These are phyloP conservation scores for Bilobella aurantiaca DNA, from an alignment of 1,140 invertebrate species.

Conservation along the genomic window DNA sequence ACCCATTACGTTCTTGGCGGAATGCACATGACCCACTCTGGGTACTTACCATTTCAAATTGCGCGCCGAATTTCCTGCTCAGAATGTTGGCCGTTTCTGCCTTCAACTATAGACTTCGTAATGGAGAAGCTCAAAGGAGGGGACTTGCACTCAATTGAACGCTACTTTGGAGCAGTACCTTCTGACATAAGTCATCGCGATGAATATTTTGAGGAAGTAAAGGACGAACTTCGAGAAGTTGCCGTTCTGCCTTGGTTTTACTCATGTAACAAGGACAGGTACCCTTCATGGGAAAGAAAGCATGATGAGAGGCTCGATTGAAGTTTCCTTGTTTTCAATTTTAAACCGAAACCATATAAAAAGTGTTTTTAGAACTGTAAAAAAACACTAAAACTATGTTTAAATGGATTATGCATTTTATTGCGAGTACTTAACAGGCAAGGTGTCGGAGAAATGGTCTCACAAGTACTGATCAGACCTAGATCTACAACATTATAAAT, in stretches of 20 bases:
- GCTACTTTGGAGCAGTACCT: neutral
- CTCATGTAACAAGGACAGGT: neutral
- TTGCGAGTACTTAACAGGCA: too few species aligned
- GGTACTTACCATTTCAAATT: slow-evolving; percentile 2
- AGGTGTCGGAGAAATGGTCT: too few species aligned
- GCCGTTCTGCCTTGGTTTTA: slow-evolving; percentile 13
- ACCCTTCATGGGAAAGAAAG: slow-evolving; percentile 8
- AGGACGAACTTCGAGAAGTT: neutral
- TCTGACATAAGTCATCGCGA: neutral
- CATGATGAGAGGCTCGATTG: slow-evolving; percentile 1
- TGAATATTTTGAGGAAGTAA: neutral
- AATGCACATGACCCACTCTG: slow-evolving; percentile 17
- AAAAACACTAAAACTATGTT: too few species aligned
- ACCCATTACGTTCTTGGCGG: neutral
- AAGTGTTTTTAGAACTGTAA: too few species aligned
- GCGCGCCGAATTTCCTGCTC: neutral
- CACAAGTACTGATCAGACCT: too few species aligned
- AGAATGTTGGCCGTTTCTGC: neutral
- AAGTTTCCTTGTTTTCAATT: too few species aligned
- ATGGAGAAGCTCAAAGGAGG: neutral
- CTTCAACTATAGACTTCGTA: neutral
- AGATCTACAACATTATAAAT: too few species aligned
- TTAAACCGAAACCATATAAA: too few species aligned
- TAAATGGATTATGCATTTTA: too few species aligned
- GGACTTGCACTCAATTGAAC: neutral